These are phyloP conservation scores for Pandemis corylana DNA, from an alignment of 2,888 invertebrate genomes.

Conservation along the genomic window DNA sequence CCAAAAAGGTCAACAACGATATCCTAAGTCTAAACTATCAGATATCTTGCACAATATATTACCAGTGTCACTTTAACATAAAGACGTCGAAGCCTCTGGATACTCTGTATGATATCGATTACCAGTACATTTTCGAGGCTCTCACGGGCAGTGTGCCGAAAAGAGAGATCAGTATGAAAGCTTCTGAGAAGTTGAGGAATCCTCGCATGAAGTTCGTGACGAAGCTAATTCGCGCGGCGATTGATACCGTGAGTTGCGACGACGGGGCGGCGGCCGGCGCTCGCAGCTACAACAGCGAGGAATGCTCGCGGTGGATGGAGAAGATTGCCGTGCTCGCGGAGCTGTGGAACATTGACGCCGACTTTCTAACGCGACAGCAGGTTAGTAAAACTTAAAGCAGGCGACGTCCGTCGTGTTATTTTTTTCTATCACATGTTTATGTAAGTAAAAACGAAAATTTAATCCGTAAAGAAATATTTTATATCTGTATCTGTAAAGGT, in stretches of 20 bases:
- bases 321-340: slow-evolving; percentile 89
- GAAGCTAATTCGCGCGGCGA: slow-evolving; percentile 89
- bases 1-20: slow-evolving; percentile 90
- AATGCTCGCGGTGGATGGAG: slow-evolving; percentile 88
- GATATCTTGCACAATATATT: slow-evolving; percentile 90
- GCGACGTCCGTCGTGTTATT: too few species aligned
- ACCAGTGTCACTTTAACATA: slow-evolving; percentile 91
- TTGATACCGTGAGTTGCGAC: slow-evolving; percentile 88
- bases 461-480: too few species aligned
- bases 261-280: slow-evolving; percentile 80
- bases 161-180: slow-evolving; percentile 85
- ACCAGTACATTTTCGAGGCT: slow-evolving; percentile 84
- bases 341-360: slow-evolving; percentile 91
- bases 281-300: slow-evolving; percentile 61
- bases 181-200: slow-evolving; percentile 88
- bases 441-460: too few species aligned
- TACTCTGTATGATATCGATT: slow-evolving; percentile 91
- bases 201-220: slow-evolving; percentile 90
- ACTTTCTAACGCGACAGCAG: slow-evolving; percentile 91
- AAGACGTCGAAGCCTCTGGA: slow-evolving; percentile 89
- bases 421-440: too few species aligned
- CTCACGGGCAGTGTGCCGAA: slow-evolving; percentile 71
- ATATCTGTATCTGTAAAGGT: too few species aligned
- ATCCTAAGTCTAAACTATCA: slow-evolving; percentile 92
- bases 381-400: slow-evolving; percentile 74